These are phyloP conservation scores for Colletes collaris DNA, from an alignment of 2,888 invertebrate genomes.

Conservation along the genomic window DNA sequence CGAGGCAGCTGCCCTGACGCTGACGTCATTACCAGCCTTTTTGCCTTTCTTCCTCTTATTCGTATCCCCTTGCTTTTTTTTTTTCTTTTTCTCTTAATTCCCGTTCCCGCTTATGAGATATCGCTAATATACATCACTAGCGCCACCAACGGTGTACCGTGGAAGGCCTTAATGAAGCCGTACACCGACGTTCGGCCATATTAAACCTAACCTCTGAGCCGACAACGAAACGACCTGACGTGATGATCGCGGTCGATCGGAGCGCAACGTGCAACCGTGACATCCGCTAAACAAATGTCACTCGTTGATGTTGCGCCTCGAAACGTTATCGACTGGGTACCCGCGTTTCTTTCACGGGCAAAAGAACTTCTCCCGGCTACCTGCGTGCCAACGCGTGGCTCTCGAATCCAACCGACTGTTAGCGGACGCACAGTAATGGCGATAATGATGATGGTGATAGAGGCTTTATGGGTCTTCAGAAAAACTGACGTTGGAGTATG, in stretches of 20 bases:
- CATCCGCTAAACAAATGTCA: slow-evolving; percentile 71
- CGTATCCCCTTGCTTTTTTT: slow-evolving; percentile 37
- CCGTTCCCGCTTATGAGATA: slow-evolving; percentile 73
- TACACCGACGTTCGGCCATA: slow-evolving; percentile 57
- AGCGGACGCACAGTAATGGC: slow-evolving; percentile 68
- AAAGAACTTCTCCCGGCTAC: slow-evolving; percentile 48
- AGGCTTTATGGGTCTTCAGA: slow-evolving; percentile 67
- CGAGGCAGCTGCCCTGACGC: slow-evolving; percentile 78
- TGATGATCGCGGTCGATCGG: slow-evolving; percentile 63
- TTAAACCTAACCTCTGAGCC: slow-evolving; percentile 55
- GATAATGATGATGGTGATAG: slow-evolving; percentile 72
- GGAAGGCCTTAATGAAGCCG: slow-evolving; percentile 76
- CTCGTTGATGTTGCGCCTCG: slow-evolving; percentile 55
- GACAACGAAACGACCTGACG: slow-evolving; percentile 55
- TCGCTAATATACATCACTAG: slow-evolving; percentile 78
- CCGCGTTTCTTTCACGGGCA: slow-evolving; percentile 29
- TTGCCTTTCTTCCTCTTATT: slow-evolving; percentile 66
- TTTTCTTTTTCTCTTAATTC: slow-evolving; percentile 29
- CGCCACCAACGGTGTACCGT: slow-evolving; percentile 76
- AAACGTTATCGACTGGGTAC: slow-evolving; percentile 52
- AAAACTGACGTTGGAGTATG: slow-evolving; percentile 63
- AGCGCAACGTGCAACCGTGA: slow-evolving; percentile 63
- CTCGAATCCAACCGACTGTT: slow-evolving; percentile 58
- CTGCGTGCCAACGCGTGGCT: slow-evolving; percentile 65
- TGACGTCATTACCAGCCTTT: slow-evolving; percentile 80